Evolutionary conservation across 2,113 vertebrate species (phyloP), one percentile per base, ranked within the genome.

Genomic region (Chrysemys picta): DNA sequence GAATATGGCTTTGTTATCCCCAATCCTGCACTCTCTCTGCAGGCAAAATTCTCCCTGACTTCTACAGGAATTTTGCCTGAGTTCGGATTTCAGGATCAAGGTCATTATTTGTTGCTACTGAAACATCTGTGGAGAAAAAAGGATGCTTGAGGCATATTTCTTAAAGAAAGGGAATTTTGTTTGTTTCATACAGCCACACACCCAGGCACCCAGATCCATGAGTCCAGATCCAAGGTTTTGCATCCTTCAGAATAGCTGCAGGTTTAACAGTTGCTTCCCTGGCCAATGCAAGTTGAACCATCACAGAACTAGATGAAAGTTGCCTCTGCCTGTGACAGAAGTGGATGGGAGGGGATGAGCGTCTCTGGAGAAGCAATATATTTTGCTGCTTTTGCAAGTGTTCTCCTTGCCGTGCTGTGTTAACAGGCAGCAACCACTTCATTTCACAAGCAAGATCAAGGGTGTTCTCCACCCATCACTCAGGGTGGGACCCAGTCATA

Each of bases 401-500:
- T 89, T 75, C 87, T 57, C 87, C 82, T 76, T 96, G 95, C 96
- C 57, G 0, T 5, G 90, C 82, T 79, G 65, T 42, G 89, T 25
- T 25, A 94, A 87, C 8, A 94, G 94, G 93, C 88, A 91, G 95
- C 89, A 53, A 91, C 82, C 82, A 57, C 56, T 87, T 91, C 91
- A 3, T 96, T 98, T 97, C 96, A 95, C 97, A 97, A 97, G 96
- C 25, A 86, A 91, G 91, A 65, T 88, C 92, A 78, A 78, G 96
- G 95, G 88, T 87, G 87, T 10, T 97, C 97, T 93, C 97, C 97
- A 96, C 97, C 98, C 97, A 95, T 95, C 85, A 52, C n/a, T 84
- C 87, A 94, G 98, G 98, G 98, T 95, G 98, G 96, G 97, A 98
- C 95, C 79, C 93, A 92, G 95, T 42, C 94, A 69, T 88, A 89